These are phyloP conservation scores for Atopsyche davidsoni DNA, from an alignment of 1,140 invertebrate species.

Conservation along the genomic window DNA sequence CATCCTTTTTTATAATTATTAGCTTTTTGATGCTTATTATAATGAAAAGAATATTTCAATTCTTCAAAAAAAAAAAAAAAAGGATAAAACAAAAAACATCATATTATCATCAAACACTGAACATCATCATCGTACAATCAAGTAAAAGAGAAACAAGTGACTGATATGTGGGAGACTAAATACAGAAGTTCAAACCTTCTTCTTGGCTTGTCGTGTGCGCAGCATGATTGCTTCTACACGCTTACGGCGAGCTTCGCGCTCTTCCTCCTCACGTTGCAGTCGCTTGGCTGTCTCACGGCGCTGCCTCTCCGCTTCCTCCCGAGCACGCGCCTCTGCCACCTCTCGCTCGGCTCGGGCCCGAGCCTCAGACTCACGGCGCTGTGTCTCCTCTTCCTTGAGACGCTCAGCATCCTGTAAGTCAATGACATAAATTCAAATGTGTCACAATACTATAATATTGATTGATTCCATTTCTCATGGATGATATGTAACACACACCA, in stretches of 20 bases:
- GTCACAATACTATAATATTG: too few relatives aligned
- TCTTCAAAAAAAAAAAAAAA: neutral
- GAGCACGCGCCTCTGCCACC: conserved; percentile 66
- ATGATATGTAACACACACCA: too few relatives aligned
- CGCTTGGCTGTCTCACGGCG: conserved; percentile 68
- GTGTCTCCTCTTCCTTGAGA: conserved; percentile 57
- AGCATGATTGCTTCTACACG: conserved; percentile 80
- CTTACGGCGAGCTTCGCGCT: conserved; percentile 67
- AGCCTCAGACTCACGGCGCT: conserved; percentile 56
- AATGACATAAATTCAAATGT: conserved; percentile 33
- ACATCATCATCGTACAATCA: too few relatives aligned
- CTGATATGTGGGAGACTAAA: neutral
- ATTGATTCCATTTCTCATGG: too few relatives aligned
- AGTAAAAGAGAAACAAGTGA: neutral
- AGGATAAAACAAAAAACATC: neutral
- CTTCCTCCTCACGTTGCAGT: conserved; percentile 72
- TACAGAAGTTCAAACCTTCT: conserved; percentile 13
- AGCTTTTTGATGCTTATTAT: too few relatives aligned
- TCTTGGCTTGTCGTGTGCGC: conserved; percentile 58
- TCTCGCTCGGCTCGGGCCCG: conserved; percentile 67
- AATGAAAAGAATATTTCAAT: neutral
- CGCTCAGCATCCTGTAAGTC: conserved; percentile 52
- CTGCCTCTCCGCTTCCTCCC: conserved; percentile 73
- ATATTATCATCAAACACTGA: too few relatives aligned
- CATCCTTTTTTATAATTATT: too few relatives aligned